Evolutionary conservation across 64 coral and sea anemone species (phyloP).

Genomic region (Platygyra sinensis): DNA sequence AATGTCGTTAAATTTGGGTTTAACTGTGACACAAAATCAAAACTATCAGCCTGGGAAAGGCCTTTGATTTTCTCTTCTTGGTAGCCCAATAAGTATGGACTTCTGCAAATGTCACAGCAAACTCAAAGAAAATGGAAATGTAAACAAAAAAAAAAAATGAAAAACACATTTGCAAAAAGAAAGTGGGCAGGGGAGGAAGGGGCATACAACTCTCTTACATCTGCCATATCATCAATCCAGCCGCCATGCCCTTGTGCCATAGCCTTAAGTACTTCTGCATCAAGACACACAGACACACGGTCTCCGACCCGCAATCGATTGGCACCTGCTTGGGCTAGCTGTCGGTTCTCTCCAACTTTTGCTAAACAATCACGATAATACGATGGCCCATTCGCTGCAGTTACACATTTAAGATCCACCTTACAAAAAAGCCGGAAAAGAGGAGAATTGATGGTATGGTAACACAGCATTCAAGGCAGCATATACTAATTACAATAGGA

Average conservation of each 20-base stretch:
- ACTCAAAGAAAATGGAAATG: neutral
- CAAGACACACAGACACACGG: conserved; percentile 2
- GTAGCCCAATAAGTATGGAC: too few species aligned
- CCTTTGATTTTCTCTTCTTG: too few species aligned
- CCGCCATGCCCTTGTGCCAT: conserved; percentile 52
- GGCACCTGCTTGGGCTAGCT: neutral
- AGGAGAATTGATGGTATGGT: too few species aligned
- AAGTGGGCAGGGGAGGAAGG: too few species aligned
- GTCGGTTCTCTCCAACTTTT: conserved; percentile 16
- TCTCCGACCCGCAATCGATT: conserved; percentile 32
- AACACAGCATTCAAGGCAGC: too few species aligned
- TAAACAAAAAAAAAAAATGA: too few species aligned
- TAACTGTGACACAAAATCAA: too few species aligned
- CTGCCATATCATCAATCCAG: conserved; percentile 20
- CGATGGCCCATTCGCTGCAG: neutral
- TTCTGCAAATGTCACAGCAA: neutral
- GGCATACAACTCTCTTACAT: neutral
- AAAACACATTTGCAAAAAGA: too few species aligned
- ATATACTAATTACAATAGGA: too few species aligned
- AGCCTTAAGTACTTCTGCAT: conserved; percentile 23
- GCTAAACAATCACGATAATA: conserved; percentile 35
- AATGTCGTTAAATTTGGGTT: too few species aligned
- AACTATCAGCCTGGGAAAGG: too few species aligned
- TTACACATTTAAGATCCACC: conserved; percentile 24
- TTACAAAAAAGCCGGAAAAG: neutral